Evolutionary conservation across 2,797 vertebrate genomes (phyloP).

Genomic region (Phoxinus dragarum): DNA sequence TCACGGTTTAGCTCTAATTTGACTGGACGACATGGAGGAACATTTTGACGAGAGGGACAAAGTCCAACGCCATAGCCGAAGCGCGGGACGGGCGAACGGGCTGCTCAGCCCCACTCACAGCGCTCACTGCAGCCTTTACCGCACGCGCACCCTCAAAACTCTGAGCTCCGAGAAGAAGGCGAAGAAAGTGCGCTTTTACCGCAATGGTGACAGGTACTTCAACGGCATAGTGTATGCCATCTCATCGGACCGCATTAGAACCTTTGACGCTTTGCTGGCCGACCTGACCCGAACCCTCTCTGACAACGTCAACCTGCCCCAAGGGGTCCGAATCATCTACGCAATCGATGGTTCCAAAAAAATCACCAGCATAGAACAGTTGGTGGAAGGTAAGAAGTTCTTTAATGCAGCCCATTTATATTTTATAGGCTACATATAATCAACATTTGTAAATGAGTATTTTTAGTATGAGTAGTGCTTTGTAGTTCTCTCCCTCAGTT

Average conservation of each 20-base stretch:
- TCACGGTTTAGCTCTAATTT: constrained; percentile 50
- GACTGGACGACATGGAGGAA: constrained; percentile 85
- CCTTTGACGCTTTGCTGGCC: constrained; percentile 94
- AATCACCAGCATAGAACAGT: constrained; percentile 86
- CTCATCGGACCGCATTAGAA: constrained; percentile 91
- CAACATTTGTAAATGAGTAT: too few relatives aligned
- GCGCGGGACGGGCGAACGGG: constrained; percentile 87
- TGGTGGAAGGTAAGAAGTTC: constrained; percentile 87
- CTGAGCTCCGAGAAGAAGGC: constrained; percentile 94
- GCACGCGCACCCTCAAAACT: constrained; percentile 93
- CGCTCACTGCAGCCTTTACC: constrained; percentile 96
- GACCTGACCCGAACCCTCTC: constrained; percentile 95
- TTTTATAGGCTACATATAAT: too few relatives aligned
- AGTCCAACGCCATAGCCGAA: constrained; percentile 81
- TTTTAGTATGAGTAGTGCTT: background rate
- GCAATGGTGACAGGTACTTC: constrained; percentile 97
- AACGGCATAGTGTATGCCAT: constrained; percentile 96
- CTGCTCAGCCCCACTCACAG: constrained; percentile 94
- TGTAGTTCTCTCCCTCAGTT: background rate
- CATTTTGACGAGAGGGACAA: constrained; percentile 96
- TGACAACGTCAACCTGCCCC: constrained; percentile 95
- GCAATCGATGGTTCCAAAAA: constrained; percentile 89
- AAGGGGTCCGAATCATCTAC: constrained; percentile 97
- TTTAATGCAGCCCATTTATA: background rate
- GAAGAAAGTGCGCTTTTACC: constrained; percentile 97